These are phyloP conservation scores for Ptyas mucosa DNA, from an alignment of 2,113 vertebrate genomes.

Conservation along the genomic window DNA sequence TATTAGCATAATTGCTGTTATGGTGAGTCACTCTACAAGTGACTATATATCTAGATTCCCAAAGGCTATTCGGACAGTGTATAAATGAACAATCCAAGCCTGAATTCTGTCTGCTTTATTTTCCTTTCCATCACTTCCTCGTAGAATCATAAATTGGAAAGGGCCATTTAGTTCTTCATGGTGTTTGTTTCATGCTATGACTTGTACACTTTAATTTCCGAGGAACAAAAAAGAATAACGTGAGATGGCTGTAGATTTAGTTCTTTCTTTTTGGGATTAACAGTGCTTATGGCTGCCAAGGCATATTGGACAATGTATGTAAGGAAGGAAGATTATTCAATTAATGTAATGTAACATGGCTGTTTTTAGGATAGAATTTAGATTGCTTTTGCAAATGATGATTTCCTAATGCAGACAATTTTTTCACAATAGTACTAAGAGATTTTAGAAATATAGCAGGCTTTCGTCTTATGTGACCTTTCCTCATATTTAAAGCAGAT, in stretches of 20 bases:
- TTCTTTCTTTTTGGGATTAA: not conserved
- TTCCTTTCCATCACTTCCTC: not conserved
- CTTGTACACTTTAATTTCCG: not conserved
- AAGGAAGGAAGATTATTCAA: not conserved
- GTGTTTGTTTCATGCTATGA: not conserved
- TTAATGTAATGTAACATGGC: not conserved
- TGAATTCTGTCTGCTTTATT: not conserved
- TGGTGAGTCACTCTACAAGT: not conserved
- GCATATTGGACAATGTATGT: not conserved
- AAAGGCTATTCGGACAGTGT: not conserved
- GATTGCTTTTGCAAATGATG: not conserved
- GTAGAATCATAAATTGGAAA: not conserved
- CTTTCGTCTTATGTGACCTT: not conserved
- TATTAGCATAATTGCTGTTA: not conserved
- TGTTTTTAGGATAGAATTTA: not conserved
- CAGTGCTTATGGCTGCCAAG: not conserved
- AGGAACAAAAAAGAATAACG: not conserved
- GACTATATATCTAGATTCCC: not conserved
- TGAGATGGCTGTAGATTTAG: not conserved
- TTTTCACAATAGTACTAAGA: not conserved
- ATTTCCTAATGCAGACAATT: not conserved
- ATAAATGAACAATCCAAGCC: not conserved
- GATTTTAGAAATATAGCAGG: not conserved
- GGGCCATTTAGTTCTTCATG: not conserved
- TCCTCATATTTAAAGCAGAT: not conserved